Conservation (phyloP, 2,113 vertebrate species). For the Danio rerio region DNA sequence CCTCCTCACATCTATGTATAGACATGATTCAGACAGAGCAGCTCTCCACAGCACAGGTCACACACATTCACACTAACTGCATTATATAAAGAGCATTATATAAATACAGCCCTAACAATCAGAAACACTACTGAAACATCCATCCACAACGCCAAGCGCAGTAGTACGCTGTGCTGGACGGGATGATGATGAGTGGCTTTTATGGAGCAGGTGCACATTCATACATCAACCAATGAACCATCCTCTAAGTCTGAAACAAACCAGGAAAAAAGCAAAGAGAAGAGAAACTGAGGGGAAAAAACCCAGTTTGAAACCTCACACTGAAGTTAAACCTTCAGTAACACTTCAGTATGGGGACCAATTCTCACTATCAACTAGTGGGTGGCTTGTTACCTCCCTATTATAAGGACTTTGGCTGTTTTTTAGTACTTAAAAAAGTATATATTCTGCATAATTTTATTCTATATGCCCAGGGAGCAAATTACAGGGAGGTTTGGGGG, state of each 20-base stretch:
- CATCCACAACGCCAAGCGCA: background rate
- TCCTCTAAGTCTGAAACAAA: background rate
- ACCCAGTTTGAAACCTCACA: too few species aligned
- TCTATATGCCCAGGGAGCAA: too few species aligned
- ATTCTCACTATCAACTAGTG: too few species aligned
- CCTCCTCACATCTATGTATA: constrained; percentile 66
- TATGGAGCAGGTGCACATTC: background rate
- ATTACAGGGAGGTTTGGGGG: too few species aligned
- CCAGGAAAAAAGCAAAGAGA: background rate
- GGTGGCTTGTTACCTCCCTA: too few species aligned
- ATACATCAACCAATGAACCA: background rate
- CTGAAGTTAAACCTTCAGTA: too few species aligned
- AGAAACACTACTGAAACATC: constrained; percentile 25
- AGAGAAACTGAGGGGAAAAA: background rate
- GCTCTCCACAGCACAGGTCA: constrained; percentile 42
- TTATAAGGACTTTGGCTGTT: too few species aligned
- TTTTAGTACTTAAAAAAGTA: too few species aligned
- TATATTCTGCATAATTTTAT: too few species aligned
- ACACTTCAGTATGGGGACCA: too few species aligned
- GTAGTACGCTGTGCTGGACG: background rate
- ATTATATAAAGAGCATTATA: constrained; percentile 56
- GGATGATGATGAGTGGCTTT: background rate
- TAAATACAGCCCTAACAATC: constrained; percentile 37
- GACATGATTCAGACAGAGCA: constrained; percentile 56
- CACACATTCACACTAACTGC: constrained; percentile 11